phyloP scores from a whole-genome alignment of 2,797 vertebrate genomes.

The Cheracebus regulus region DNA sequence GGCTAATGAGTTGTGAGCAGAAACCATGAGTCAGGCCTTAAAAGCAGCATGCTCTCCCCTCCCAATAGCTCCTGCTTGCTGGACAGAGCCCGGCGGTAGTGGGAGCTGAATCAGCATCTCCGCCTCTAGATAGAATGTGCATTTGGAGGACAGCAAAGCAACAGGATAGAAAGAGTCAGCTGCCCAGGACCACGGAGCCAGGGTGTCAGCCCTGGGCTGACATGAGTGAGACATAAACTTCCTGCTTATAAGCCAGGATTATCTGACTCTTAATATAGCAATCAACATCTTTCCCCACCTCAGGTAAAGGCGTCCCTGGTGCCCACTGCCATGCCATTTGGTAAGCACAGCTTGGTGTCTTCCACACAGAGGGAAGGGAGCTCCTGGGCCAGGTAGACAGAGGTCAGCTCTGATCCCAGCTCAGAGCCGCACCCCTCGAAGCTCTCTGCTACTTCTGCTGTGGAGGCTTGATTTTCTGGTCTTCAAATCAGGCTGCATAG shows the following conservation, averaged over 20 bases:
- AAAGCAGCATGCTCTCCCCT: not conserved
- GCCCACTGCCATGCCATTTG: not conserved
- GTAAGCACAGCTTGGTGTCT: not conserved
- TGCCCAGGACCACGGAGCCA: not conserved
- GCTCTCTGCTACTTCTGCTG: not conserved
- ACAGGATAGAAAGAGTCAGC: not conserved
- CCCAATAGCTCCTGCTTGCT: not conserved
- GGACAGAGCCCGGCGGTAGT: rapidly evolving
- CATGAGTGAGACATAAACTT: not conserved
- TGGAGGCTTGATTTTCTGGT: not conserved
- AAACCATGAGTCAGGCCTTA: not conserved
- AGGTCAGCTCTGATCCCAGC: not conserved
- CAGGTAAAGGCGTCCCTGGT: not conserved
- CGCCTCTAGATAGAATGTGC: rapidly evolving
- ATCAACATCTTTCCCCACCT: not conserved
- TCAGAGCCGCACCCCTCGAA: not conserved
- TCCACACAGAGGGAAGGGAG: not conserved
- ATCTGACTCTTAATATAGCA: not conserved
- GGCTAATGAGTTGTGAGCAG: not conserved
- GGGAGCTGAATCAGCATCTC: not conserved
- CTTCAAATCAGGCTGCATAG: not conserved
- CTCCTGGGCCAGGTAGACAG: not conserved
- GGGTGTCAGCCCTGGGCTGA: not conserved
- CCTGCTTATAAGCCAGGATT: not conserved
- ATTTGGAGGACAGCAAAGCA: not conserved